A percentile compares a stretch with the other conserved stretches of the same genome.
Evolutionary conservation across 2,113 vertebrate genomes (phyloP).

Genomic region (Psophia crepitans): DNA sequence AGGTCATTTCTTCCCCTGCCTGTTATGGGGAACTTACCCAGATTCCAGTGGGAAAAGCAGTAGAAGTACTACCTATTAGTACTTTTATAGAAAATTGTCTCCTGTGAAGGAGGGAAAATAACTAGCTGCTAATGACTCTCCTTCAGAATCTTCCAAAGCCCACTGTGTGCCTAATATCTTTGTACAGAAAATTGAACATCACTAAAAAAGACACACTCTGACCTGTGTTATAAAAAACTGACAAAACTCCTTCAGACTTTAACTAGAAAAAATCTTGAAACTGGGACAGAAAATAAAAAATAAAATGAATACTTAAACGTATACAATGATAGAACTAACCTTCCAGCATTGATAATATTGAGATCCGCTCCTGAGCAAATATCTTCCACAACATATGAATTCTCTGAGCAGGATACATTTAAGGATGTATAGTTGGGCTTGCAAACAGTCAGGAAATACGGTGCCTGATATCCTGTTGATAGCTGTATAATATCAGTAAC

Average conservation of each 20-base stretch:
- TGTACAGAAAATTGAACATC: background rate
- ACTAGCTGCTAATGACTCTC: background rate
- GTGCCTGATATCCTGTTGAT: conserved; percentile 93
- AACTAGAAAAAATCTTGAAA: background rate
- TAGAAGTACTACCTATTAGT: background rate
- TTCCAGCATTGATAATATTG: conserved; percentile 89
- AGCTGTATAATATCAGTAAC: conserved; percentile 96
- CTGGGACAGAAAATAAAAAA: background rate
- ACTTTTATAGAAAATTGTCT: background rate
- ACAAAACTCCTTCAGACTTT: background rate
- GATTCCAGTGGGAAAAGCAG: background rate
- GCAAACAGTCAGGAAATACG: conserved; percentile 97
- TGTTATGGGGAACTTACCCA: background rate
- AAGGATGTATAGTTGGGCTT: conserved; percentile 96
- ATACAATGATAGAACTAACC: conserved; percentile 74
- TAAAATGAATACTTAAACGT: background rate
- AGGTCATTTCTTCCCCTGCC: background rate
- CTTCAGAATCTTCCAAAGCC: background rate
- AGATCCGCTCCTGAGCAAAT: conserved; percentile 92
- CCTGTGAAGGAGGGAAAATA: background rate
- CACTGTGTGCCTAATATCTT: background rate
- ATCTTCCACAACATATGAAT: conserved; percentile 91
- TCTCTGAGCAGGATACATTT: conserved; percentile 92
- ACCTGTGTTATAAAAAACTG: background rate
- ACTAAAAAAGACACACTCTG: background rate